Percentiles rank a stretch among this genome's conserved stretches.
Conservation (phyloP, 1,140 invertebrate species). For the Mizuhopecten yessoensis region DNA sequence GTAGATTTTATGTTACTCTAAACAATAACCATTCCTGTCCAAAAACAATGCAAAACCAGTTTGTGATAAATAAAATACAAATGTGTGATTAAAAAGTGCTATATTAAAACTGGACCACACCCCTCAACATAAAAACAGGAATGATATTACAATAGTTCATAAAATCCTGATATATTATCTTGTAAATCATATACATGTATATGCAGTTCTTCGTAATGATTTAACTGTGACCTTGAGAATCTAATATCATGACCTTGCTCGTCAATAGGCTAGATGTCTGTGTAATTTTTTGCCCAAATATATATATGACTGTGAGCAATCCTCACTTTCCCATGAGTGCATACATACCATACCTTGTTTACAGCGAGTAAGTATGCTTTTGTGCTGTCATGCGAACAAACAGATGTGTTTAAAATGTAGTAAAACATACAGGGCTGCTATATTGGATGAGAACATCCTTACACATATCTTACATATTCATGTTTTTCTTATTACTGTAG, state of each 20-base stretch:
- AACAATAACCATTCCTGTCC: too few species aligned
- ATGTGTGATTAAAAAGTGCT: neutral
- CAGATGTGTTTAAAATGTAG: neutral
- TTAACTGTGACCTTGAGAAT: conserved; percentile 7
- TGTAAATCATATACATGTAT: too few species aligned
- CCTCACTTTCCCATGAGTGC: neutral
- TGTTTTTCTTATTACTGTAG: too few species aligned
- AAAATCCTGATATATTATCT: neutral
- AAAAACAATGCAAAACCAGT: too few species aligned
- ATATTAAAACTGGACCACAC: neutral
- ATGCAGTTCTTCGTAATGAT: neutral
- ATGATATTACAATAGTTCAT: neutral
- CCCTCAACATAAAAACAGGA: neutral
- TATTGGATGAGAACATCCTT: neutral
- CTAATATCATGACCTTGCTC: neutral
- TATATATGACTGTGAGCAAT: neutral
- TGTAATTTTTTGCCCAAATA: neutral
- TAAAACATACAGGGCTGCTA: neutral
- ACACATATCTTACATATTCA: too few species aligned
- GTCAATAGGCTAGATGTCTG: neutral
- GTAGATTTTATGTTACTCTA: too few species aligned
- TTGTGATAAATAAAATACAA: neutral
- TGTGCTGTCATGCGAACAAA: neutral
- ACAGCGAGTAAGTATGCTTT: neutral
- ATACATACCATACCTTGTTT: neutral